Conservation (phyloP, 2,797 vertebrate genomes). For the Notolepis coatsorum region DNA sequence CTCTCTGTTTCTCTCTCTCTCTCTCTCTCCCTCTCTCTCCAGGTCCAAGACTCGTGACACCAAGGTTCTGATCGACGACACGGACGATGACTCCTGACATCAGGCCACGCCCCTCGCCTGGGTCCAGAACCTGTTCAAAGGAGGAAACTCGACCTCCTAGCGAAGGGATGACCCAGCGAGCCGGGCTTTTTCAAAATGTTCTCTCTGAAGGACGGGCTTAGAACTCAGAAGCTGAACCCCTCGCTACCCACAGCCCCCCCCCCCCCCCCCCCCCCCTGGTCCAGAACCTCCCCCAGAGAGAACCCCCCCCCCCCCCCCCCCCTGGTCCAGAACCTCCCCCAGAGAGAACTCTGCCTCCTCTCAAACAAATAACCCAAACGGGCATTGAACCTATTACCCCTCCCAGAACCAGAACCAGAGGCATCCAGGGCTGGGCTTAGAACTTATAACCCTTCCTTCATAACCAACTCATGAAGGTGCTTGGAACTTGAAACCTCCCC, state of each 20-base stretch:
- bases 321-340: constrained; percentile 25
- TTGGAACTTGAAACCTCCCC: too few species aligned
- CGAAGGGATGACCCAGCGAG: constrained; percentile 62
- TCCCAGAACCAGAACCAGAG: constrained; percentile 39
- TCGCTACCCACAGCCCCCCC: too few species aligned
- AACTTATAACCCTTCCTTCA: constrained; percentile 15
- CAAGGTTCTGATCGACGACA: constrained; percentile 98
- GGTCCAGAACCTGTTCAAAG: constrained; percentile 78
- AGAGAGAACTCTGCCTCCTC: constrained; percentile 22
- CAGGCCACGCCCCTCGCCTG: constrained; percentile 83
- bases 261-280: constrained; percentile 10
- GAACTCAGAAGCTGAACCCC: constrained; percentile 34
- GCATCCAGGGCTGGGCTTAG: background rate
- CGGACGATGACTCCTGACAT: constrained; percentile 96
- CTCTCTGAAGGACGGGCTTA: constrained; percentile 23
- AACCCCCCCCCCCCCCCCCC: constrained; percentile 17
- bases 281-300: background rate
- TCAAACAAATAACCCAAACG: constrained; percentile 15
- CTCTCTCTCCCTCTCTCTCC: background rate
- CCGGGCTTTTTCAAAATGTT: constrained; percentile 42
- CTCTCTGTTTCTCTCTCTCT: too few species aligned
- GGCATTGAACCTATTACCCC: constrained; percentile 19
- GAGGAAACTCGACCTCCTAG: constrained; percentile 75
- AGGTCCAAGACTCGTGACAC: constrained; percentile 96
- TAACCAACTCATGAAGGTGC: too few species aligned